These are phyloP conservation scores for Pycnonotus jocosus DNA, from an alignment of 2,113 vertebrate species.

Conservation along the genomic window DNA sequence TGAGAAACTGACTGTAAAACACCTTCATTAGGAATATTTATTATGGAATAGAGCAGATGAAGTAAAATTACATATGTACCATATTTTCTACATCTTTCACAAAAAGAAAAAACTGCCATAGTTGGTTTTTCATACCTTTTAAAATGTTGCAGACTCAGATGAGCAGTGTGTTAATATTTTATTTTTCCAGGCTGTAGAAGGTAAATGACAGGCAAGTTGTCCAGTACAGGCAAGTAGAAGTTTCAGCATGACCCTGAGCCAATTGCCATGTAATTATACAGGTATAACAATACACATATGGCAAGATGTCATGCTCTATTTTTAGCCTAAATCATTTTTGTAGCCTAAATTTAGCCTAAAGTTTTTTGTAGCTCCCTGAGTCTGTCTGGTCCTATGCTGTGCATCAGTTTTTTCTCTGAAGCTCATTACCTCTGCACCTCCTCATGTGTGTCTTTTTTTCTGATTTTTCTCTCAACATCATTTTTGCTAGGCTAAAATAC, in stretches of 20 bases:
- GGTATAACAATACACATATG: not conserved
- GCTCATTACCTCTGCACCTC: not conserved
- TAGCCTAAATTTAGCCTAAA: too few species aligned
- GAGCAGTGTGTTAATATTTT: not conserved
- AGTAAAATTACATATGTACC: not conserved
- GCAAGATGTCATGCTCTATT: not conserved
- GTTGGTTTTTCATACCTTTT: not conserved
- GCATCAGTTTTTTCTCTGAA: not conserved
- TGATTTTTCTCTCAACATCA: not conserved
- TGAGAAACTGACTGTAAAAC: not conserved
- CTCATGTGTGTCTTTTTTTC: not conserved
- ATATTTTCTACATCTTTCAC: not conserved
- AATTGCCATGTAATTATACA: not conserved
- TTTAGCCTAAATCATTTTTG: too few species aligned
- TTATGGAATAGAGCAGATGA: not conserved
- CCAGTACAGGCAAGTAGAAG: not conserved
- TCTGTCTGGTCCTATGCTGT: not conserved
- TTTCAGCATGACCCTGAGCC: not conserved
- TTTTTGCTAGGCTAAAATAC: not conserved
- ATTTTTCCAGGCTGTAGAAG: not conserved
- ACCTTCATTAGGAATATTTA: not conserved
- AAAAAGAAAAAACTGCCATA: not conserved
- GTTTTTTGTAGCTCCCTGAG: not conserved
- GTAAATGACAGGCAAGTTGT: not conserved
- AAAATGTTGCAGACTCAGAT: not conserved